Evolutionary conservation across 2,888 invertebrate genomes (phyloP), one percentile per base, ranked within the genome.

Genomic region (Drosophila meridiana): DNA sequence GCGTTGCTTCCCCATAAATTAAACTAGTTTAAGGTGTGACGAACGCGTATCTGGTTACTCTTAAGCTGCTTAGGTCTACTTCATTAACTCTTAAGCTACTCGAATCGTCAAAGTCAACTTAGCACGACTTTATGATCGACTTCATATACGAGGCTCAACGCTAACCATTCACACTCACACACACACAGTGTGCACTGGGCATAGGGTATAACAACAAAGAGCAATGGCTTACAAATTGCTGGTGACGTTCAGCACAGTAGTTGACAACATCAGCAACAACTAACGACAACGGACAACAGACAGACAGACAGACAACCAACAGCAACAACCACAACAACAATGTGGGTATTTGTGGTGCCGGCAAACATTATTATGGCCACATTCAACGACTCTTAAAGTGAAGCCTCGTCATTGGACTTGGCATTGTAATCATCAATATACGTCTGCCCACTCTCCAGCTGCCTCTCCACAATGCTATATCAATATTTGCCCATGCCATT

Each of bases 401-500:
- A 56, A 69, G 62, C 57, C 40, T 67, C 55, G 58, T 62, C 62
- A 65, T 6, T 53, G 50, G 50, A 52, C 52, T 50, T 64, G 69
- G 61, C 77, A 74, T 80, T 80, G 73, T 68, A 71, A 77, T 76
- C 63, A 78, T 73, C 66, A 57, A 80, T 78, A 38, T 30, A 36
- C 43, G 20, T 8, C 42, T 32, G 9, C 34, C n/a, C 42, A 7
- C 53, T n/a, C 52, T 14, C 8, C 40, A 5, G 6, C 40, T 14
- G 20, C 20, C 28, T 9, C 50, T 28, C 7, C 26, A 11, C 66
- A 63, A 65, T 64, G 52, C 69, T 74, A 74, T 60, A 72, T 71
- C 73, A 85, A 85, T 85, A 85, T 87, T 87, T 82, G 68, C 55
- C 53, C 48, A 67, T 71, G 62, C 72, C 81, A 68, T 69, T 71